These are phyloP conservation scores for Drosophila guanche DNA, from an alignment of 1,140 invertebrate species.

Conservation along the genomic window DNA sequence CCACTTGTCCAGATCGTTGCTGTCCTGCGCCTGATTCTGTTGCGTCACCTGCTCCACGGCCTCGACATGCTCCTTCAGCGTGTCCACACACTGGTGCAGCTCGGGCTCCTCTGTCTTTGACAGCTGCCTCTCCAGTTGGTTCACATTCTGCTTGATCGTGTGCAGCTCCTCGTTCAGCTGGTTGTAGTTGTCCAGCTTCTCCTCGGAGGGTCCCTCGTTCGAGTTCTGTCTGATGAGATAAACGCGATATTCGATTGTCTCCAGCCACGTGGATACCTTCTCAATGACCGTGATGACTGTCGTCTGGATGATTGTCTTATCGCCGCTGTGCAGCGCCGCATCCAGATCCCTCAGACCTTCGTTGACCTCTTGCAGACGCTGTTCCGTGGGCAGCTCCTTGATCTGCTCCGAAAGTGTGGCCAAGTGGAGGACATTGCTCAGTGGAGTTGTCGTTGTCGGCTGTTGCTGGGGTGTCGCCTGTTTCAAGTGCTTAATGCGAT, in stretches of 20 bases:
- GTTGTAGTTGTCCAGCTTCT: conserved; percentile 85
- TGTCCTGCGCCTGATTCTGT: conserved; percentile 86
- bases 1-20: conserved; percentile 88
- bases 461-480: conserved; percentile 62
- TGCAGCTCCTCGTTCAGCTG: conserved; percentile 83
- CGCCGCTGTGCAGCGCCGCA: conserved; percentile 86
- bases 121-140: conserved; percentile 84
- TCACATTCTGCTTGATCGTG: conserved; percentile 84
- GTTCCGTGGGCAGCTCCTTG: conserved; percentile 85
- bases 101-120: conserved; percentile 84
- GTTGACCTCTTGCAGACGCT: conserved; percentile 85
- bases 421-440: conserved; percentile 85
- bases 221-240: conserved; percentile 86
- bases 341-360: conserved; percentile 86
- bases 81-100: conserved; percentile 84
- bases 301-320: conserved; percentile 87
- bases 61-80: conserved; percentile 85
- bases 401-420: conserved; percentile 85
- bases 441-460: conserved; percentile 25
- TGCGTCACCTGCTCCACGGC: conserved; percentile 86
- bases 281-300: conserved; percentile 90
- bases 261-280: conserved; percentile 91
- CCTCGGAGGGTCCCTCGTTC: conserved; percentile 84
- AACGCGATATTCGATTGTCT: conserved; percentile 92
- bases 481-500: conserved; percentile 69